phyloP scores from a whole-genome alignment of 2,113 vertebrate species.

The Collichthys lucidus region DNA sequence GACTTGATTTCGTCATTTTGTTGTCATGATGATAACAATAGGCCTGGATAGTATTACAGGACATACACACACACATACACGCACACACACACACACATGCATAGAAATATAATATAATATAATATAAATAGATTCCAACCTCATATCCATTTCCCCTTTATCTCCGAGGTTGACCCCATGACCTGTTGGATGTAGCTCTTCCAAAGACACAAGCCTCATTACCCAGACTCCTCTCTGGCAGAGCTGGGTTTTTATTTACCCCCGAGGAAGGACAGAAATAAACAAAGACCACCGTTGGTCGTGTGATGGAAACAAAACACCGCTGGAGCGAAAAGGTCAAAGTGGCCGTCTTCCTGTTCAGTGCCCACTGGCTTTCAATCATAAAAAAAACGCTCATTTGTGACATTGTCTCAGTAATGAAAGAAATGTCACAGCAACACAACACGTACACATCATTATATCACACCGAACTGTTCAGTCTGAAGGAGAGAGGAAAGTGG shows the following conservation, averaged over 20 bases:
- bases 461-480: not conserved
- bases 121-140: conserved; percentile 71
- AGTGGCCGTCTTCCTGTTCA: conserved; percentile 51
- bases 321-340: conserved; percentile 63
- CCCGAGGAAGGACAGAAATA: conserved; percentile 80
- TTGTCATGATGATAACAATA: conserved; percentile 12
- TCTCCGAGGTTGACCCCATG: conserved; percentile 70
- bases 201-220: conserved; percentile 77
- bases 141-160: conserved; percentile 69
- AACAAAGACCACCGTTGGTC: conserved; percentile 68
- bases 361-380: conserved; percentile 57
- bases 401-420: conserved; percentile 42
- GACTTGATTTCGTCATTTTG: not conserved
- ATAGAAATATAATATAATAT: conserved; percentile 46
- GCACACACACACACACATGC: conserved; percentile 10
- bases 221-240: conserved; percentile 70
- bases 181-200: conserved; percentile 71
- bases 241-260: conserved; percentile 70
- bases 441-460: conserved; percentile 23
- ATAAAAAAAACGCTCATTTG: conserved; percentile 27
- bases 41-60: conserved; percentile 35
- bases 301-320: conserved; percentile 75
- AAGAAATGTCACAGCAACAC: conserved; percentile 36
- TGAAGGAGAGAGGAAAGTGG: not conserved
- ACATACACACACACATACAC: conserved; percentile 15